Evolutionary conservation across 1,140 invertebrate species (phyloP), one percentile per base, ranked within the genome.

Genomic region (Papilio xuthus): DNA sequence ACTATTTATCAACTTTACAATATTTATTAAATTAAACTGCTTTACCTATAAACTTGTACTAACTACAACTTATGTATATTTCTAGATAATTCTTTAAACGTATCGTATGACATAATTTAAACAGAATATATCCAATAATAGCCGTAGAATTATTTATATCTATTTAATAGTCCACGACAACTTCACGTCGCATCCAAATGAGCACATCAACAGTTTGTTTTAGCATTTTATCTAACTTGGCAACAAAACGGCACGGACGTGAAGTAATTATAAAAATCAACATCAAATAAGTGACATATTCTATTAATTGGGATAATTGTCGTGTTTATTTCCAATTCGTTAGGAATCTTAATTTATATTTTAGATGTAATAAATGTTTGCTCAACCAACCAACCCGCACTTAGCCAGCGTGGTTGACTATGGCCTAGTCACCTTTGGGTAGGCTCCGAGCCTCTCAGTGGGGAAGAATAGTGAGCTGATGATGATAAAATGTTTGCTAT

Each of bases 171-270:
- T 76, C 74, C 74, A 76, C 74, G 74, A 76, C 23, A 63, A 76
- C 8, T 37, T 4, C 26, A 63, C 56, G 74, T 23, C 74, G 74
- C n/a, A 63, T 76, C 10, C 20, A 76, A 76, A 76, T 76, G 53
- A 60, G 53, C n/a, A 12, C 23, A 28, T 28, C 60, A 50, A 42
- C 2, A 56, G 44, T 56, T 76, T 76, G 74, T 63, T 76, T 74
- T 76, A 76, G 50, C 15, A 76, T 76, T 73, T 73, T 73, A 73
- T 73, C 71, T 73, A 47, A 73, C 71, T 73, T 73, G 71, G 71
- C 71, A 73, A 73, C 71, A 73, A 41, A 42, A 73, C 23, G 41
- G 8, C 13, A 0, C 4, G 13, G 18, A 44, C 71, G 71, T 73
- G 71, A 47, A 42, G 71, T 73, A 73, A 73, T 73, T 73, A 73